Base-by-base conservation (phyloP, 2,888 invertebrate species). In the Boloria euphrosyne region DNA sequence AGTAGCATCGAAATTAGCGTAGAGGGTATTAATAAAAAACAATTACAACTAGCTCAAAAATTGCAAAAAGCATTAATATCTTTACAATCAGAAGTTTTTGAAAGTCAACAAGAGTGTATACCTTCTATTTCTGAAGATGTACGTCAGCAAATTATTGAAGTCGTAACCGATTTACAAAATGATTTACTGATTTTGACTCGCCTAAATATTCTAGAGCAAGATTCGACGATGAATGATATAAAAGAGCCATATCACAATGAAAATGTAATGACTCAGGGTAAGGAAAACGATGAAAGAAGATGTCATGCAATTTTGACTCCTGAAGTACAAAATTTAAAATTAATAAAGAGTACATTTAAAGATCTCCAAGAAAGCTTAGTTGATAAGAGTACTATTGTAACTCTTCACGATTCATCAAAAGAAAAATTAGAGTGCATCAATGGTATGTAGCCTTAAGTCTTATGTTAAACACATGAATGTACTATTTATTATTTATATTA, bases 91-190 rank as follows among this genome's bases (percentile, higher is more conserved):
- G 81, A 85, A 74, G 76, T 81, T 2, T 65, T 81, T 59, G 84
- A 86, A 46, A 79, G 71, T 51, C 73, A 77, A 43, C 78, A 82
- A 72, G 81, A 86, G 55, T 65, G 83, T 62, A 75, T 76, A 3
- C 72, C 82, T 17, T 66, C 71, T 46, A 66, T 83, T 2, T 78
- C 76, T 13, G 65, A 75, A 22, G 78, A 82, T 58, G 70, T 78
- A 7, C 66, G 84, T 18, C 79, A 83, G 58, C 77, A 80, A 54
- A 80, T 89, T 18, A 75, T 78, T 49, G 73, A 78, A 74, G 76
- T 80, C 4, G 81, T 86, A 38, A 74, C 80, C 14, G 80, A 83
- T 62, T 71, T 90, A 67, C 83, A 86, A 75, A 78, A 80, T 54
- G 83, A 87, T 70, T 81, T 89, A 73, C 73, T 74, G 0, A 77